phyloP scores from a whole-genome alignment of 2,888 invertebrate species.

The Caenorhabditis imperialis region DNA sequence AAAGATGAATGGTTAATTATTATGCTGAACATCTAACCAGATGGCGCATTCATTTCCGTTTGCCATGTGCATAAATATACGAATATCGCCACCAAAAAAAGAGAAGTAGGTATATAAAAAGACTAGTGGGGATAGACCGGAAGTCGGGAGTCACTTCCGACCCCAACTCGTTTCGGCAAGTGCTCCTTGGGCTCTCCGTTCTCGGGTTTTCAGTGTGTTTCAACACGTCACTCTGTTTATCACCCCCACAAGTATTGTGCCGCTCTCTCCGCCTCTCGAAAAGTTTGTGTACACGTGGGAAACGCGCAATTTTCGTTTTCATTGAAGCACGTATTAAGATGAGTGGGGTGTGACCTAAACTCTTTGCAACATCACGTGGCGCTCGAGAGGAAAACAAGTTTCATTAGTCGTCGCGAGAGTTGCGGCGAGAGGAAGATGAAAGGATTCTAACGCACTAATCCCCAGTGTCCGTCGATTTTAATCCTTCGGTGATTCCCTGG shows the following conservation, averaged over 20 bases:
- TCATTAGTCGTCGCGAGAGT: too few species aligned
- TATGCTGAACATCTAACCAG: slow-evolving; percentile 19
- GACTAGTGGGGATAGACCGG: slow-evolving; percentile 22
- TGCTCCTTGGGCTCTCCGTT: slow-evolving; percentile 6
- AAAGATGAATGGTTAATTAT: slow-evolving; percentile 37
- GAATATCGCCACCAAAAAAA: slow-evolving; percentile 4
- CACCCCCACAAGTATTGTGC: too few species aligned
- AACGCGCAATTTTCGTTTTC: neutral
- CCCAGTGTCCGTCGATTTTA: slow-evolving; percentile 39
- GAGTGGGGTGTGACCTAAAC: too few species aligned
- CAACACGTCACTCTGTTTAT: slow-evolving; percentile 40
- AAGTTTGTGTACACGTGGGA: slow-evolving; percentile 27
- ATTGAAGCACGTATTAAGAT: too few species aligned
- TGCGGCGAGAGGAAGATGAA: too few species aligned
- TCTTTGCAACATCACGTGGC: too few species aligned
- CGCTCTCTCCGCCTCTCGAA: neutral
- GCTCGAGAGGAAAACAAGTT: too few species aligned
- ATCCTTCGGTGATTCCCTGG: slow-evolving; percentile 24
- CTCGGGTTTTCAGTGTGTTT: neutral
- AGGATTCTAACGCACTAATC: slow-evolving; percentile 38
- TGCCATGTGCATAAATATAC: slow-evolving; percentile 1
- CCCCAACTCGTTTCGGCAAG: slow-evolving; percentile 4
- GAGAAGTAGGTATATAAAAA: slow-evolving; percentile 13
- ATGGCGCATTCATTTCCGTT: slow-evolving; percentile 1
- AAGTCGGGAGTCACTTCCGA: slow-evolving; percentile 42